Evolutionary conservation across 2,797 vertebrate genomes (phyloP), one percentile per base, ranked within the genome.

Genomic region (Pogoniulus pusillus): DNA sequence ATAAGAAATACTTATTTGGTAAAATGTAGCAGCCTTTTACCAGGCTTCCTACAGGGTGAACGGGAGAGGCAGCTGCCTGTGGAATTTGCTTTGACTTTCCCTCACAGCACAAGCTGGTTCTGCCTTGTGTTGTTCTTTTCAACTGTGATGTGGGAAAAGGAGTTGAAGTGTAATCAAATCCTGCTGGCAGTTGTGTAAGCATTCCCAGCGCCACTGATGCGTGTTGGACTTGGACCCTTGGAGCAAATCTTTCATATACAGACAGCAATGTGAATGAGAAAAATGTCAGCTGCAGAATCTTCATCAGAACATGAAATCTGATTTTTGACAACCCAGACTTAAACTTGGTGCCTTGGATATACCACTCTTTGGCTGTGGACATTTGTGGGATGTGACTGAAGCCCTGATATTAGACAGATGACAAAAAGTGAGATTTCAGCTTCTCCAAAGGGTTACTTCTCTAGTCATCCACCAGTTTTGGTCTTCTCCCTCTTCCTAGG

Each of bases 81-180:
- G 55, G 23, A 14, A 13, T 19, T 58, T 45, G 32, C 55, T 89
- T 41, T 92, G 49, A 26, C 9, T 73, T 75, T 26, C 34, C 47
- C 59, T 54, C 29, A 2, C 17, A 37, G 57, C 0, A 2, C 0
- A 1, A 82, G 57, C 45, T 55, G 68, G 6, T 74, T 82, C 85
- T 93, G 68, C 51, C n/a, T 2, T 7, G 45, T 1, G 0, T 5
- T 39, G 0, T 9, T 39, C 11, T 6, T 24, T 30, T 41, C 43
- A 34, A 65, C 19, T 4, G 13, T 6, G 58, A 27, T 12, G 37
- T 59, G 37, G 59, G 63, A 45, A 54, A 64, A 75, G 26, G 51
- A 81, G 29, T 43, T 65, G 74, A 27, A 70, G 57, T 0, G 0
- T 2, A 5, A 16, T 12, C 15, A 7, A 7, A 20, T 27, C 43